Evolutionary conservation across 37 sponge, comb jelly and placozoan species (phyloP).

Genomic region (Oopsacas minuta): DNA sequence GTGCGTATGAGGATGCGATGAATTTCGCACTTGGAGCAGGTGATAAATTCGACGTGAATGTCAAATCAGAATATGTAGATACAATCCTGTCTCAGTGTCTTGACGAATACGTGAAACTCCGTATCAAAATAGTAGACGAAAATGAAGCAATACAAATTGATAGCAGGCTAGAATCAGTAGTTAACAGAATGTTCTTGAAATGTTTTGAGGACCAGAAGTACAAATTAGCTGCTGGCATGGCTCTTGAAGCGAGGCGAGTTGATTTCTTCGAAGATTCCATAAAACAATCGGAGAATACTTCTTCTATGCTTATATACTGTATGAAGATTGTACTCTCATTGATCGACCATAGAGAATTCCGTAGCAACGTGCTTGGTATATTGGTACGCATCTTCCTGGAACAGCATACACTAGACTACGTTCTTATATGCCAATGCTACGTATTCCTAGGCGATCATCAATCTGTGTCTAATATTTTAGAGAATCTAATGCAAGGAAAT

Average conservation of each 20-base stretch:
- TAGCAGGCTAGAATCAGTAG: slow-evolving; percentile 59
- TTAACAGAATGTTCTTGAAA: slow-evolving; percentile 77
- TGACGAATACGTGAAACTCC: neutral
- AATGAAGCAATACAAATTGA: slow-evolving; percentile 46
- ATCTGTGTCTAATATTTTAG: slow-evolving; percentile 60
- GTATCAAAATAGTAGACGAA: neutral
- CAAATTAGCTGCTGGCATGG: slow-evolving; percentile 90
- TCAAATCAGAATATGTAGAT: slow-evolving; percentile 78
- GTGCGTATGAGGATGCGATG: slow-evolving; percentile 79
- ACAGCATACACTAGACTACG: slow-evolving; percentile 61
- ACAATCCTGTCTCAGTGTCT: slow-evolving; percentile 72
- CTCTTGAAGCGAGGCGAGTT: slow-evolving; percentile 77
- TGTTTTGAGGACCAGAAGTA: slow-evolving; percentile 69
- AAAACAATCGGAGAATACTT: slow-evolving; percentile 39
- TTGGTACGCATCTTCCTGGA: slow-evolving; percentile 50
- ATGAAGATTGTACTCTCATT: slow-evolving; percentile 54
- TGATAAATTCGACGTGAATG: slow-evolving; percentile 64
- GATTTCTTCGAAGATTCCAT: slow-evolving; percentile 74
- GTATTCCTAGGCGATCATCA: slow-evolving; percentile 73
- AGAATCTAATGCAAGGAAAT: slow-evolving; percentile 47
- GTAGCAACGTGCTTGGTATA: slow-evolving; percentile 66
- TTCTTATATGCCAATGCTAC: slow-evolving; percentile 76
- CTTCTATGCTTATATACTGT: slow-evolving; percentile 66
- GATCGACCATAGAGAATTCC: slow-evolving; percentile 46
- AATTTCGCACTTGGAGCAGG: slow-evolving; percentile 83